These are phyloP conservation scores for Ridgeia piscesae DNA, from an alignment of 1,140 invertebrate species.

Conservation along the genomic window DNA sequence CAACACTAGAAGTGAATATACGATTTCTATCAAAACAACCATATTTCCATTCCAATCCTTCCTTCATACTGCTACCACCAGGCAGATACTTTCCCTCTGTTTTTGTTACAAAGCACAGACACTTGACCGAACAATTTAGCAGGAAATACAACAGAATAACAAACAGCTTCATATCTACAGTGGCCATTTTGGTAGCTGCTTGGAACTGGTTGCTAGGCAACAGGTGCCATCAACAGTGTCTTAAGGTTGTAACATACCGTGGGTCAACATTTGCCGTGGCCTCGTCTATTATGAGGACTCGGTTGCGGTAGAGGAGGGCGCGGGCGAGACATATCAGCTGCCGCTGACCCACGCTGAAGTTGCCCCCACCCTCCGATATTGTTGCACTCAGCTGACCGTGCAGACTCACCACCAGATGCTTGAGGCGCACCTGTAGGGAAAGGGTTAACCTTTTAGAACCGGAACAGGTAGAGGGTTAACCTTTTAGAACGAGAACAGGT, in stretches of 20 bases:
- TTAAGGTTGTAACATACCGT: conserved; percentile 7
- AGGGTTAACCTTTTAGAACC: too few relatives aligned
- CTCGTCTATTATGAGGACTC: conserved; percentile 76
- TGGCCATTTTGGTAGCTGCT: too few relatives aligned
- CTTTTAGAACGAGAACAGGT: not conserved
- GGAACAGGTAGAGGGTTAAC: not conserved
- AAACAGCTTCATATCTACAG: too few relatives aligned
- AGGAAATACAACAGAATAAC: too few relatives aligned
- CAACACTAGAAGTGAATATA: too few relatives aligned
- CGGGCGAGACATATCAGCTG: conserved; percentile 64
- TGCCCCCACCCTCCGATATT: conserved; percentile 57
- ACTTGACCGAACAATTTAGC: too few relatives aligned
- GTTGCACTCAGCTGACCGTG: conserved; percentile 45
- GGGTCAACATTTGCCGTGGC: conserved; percentile 50
- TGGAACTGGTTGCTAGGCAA: too few relatives aligned
- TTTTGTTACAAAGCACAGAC: too few relatives aligned
- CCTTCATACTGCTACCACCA: too few relatives aligned
- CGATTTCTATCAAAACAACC: too few relatives aligned
- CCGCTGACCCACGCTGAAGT: conserved; percentile 67
- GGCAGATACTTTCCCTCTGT: too few relatives aligned
- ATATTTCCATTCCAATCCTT: too few relatives aligned
- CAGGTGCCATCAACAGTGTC: not conserved
- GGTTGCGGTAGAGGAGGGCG: conserved; percentile 64
- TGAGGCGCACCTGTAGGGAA: conserved; percentile 20
- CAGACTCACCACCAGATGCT: conserved; percentile 36